phyloP scores from a whole-genome alignment of 2,113 vertebrate genomes.

The Todiramphus chloris region DNA sequence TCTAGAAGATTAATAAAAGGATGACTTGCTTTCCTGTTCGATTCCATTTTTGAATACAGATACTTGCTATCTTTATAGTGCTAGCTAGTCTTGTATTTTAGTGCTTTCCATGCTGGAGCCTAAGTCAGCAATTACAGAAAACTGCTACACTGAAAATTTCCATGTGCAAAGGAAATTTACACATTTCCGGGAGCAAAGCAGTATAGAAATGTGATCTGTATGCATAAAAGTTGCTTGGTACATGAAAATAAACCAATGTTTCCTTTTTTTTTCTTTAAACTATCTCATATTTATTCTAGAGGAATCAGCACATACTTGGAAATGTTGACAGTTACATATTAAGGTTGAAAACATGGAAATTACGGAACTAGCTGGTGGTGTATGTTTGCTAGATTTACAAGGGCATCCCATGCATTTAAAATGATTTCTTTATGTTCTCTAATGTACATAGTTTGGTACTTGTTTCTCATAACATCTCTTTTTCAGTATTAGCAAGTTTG shows the following conservation, averaged over 20 bases:
- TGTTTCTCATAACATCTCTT: background rate
- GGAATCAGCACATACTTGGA: background rate
- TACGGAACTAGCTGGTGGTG: background rate
- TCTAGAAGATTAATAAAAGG: background rate
- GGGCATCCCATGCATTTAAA: background rate
- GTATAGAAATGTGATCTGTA: background rate
- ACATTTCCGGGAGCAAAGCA: background rate
- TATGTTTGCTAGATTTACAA: background rate
- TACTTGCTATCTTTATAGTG: accelerated
- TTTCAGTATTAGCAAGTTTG: background rate
- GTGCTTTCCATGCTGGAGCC: background rate
- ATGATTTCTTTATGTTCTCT: background rate
- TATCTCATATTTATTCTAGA: background rate
- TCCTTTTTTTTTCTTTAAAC: background rate
- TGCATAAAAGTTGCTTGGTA: background rate
- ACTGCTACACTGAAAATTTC: background rate
- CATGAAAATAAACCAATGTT: background rate
- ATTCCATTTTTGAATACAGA: background rate
- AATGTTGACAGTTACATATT: background rate
- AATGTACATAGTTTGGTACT: background rate
- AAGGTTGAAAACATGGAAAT: background rate
- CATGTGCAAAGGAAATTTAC: background rate
- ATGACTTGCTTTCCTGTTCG: background rate
- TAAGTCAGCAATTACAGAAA: background rate
- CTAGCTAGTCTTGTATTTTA: background rate